phyloP scores from a whole-genome alignment of 2,888 invertebrate genomes.

The Sylvicola fuscatus region DNA sequence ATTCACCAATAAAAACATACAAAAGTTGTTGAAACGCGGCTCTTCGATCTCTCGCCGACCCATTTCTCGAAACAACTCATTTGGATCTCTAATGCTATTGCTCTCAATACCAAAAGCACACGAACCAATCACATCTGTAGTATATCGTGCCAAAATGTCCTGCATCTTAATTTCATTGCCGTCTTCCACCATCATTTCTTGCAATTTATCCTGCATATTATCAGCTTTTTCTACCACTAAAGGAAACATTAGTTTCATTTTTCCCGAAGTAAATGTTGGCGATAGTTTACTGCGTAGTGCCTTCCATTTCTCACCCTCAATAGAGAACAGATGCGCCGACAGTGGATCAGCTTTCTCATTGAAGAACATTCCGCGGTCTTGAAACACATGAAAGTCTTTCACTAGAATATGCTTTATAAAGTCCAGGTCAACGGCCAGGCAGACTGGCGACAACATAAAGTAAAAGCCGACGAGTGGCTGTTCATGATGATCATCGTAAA shows the following conservation, averaged over 20 bases:
- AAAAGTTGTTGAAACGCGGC: background rate
- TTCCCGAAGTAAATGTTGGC: constrained; percentile 28
- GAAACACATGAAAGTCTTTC: constrained; percentile 21
- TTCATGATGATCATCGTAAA: background rate
- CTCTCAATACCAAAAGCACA: constrained; percentile 20
- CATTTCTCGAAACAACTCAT: constrained; percentile 13
- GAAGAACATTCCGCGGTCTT: constrained; percentile 16
- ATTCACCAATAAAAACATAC: background rate
- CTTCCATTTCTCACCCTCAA: constrained; percentile 26
- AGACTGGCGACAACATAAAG: background rate
- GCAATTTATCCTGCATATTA: constrained; percentile 11
- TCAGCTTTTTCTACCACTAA: constrained; percentile 16
- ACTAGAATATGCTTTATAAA: constrained; percentile 16
- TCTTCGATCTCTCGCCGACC: constrained; percentile 6
- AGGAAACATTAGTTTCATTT: constrained; percentile 27
- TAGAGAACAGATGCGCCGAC: constrained; percentile 15
- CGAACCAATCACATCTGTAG: constrained; percentile 22
- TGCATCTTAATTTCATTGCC: constrained; percentile 14
- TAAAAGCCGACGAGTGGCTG: background rate
- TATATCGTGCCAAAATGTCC: constrained; percentile 18
- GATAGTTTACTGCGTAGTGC: constrained; percentile 23
- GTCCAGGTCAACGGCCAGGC: constrained; percentile 12
- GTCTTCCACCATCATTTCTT: constrained; percentile 4
- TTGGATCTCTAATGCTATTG: constrained; percentile 14
- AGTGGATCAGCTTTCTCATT: constrained; percentile 20